Percentiles rank a stretch among this genome's conserved stretches.
Conservation (phyloP, 2,113 vertebrate genomes). For the Crypturellus undulatus region DNA sequence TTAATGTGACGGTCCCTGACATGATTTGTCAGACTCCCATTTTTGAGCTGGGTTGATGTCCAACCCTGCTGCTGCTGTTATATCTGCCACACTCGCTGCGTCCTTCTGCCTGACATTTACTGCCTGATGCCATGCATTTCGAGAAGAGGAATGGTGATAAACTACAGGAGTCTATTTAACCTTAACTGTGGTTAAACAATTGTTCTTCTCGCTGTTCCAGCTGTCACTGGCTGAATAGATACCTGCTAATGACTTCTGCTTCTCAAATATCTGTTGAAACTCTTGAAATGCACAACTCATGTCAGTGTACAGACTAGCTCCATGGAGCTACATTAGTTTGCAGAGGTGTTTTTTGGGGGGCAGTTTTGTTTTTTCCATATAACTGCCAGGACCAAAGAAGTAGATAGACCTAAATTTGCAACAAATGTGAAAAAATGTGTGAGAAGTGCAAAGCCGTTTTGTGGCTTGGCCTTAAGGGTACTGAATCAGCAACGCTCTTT, state of each 20-base stretch:
- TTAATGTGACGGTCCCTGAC: conserved; percentile 12
- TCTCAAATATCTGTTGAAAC: background rate
- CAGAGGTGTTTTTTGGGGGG: background rate
- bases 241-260: conserved; percentile 26
- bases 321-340: background rate
- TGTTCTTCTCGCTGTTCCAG: conserved; percentile 25
- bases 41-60: background rate
- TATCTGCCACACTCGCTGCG: conserved; percentile 4
- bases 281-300: conserved; percentile 16
- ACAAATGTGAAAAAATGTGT: no score
- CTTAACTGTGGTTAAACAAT: conserved; percentile 45
- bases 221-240: conserved; percentile 34
- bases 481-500: background rate
- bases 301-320: background rate
- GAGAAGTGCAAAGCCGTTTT: no score
- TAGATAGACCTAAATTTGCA: no score
- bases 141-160: conserved; percentile 9
- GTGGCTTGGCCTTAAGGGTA: background rate
- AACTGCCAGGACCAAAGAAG: no score
- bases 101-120: background rate
- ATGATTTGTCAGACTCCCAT: conserved; percentile 22
- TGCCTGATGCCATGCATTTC: background rate
- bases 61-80: background rate
- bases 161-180: conserved; percentile 36
- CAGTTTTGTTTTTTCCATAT: background rate